Conservation (phyloP, 1,140 invertebrate species). For the Cyphomyrmex costatus region DNA sequence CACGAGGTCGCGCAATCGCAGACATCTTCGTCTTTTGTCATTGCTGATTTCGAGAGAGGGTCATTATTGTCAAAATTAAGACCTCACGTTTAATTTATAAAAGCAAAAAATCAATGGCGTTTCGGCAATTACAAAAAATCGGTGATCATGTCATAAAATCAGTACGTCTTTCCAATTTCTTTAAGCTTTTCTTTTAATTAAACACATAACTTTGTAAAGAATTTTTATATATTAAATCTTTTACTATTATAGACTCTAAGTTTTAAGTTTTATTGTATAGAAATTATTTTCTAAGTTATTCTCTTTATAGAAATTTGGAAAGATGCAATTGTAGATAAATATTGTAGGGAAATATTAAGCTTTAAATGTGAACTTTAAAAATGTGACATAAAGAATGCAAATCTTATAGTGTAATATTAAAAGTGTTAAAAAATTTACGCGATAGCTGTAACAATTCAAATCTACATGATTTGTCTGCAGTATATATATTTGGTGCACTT, state of each 20-base stretch:
- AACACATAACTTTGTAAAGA: neutral
- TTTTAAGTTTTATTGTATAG: neutral
- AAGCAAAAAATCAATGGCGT: neutral
- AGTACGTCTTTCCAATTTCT: neutral
- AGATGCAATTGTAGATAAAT: neutral
- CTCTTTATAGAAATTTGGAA: neutral
- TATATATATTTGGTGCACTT: neutral
- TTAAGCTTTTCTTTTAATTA: neutral
- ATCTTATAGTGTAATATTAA: neutral
- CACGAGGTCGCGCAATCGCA: conserved; percentile 77
- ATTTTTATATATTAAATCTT: neutral
- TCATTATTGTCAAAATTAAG: conserved; percentile 9
- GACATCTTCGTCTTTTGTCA: conserved; percentile 23
- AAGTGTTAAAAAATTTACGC: neutral
- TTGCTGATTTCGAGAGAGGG: conserved; percentile 12
- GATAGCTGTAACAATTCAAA: neutral
- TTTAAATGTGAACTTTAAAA: neutral
- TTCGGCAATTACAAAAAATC: conserved; percentile 3
- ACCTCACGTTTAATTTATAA: conserved; percentile 13
- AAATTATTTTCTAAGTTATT: neutral
- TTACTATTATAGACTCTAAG: neutral
- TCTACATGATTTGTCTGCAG: neutral
- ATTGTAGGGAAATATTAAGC: neutral
- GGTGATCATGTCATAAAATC: neutral
- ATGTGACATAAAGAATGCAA: neutral